Conservation (phyloP, 1,140 invertebrate genomes). For the Diorhabda carinulata region DNA sequence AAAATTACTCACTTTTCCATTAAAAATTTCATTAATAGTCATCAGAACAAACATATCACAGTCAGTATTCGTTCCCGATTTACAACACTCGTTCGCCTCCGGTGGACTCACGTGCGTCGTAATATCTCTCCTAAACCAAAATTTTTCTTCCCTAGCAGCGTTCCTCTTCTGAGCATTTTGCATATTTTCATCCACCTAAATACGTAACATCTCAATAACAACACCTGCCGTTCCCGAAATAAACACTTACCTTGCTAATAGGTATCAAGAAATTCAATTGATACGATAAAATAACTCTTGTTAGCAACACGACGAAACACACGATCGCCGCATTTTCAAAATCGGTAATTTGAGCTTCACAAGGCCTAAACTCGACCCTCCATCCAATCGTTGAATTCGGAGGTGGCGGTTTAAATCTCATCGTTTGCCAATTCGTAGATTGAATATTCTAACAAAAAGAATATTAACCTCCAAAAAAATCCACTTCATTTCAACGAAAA, state of each 20-base stretch:
- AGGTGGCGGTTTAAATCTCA: constrained; percentile 98
- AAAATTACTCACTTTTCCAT: constrained; percentile 75
- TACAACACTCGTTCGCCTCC: constrained; percentile 47
- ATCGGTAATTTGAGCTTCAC: constrained; percentile 97
- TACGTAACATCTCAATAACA: not conserved
- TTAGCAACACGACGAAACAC: constrained; percentile 96
- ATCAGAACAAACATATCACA: constrained; percentile 66
- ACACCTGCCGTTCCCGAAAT: not conserved
- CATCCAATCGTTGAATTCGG: constrained; percentile 94
- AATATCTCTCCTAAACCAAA: constrained; percentile 88
- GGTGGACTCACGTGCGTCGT: constrained; percentile 53
- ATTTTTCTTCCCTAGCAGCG: constrained; percentile 76
- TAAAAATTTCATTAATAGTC: constrained; percentile 95
- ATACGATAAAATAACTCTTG: constrained; percentile 94
- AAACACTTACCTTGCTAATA: constrained; percentile 79
- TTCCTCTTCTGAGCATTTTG: constrained; percentile 85
- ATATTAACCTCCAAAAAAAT: not conserved
- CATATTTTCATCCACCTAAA: constrained; percentile 96
- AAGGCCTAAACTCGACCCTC: constrained; percentile 99
- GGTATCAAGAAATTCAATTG: constrained; percentile 95
- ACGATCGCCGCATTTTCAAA: constrained; percentile 99
- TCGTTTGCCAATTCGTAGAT: constrained; percentile 99
- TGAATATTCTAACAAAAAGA: constrained; percentile 85
- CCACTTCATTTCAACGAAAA: not conserved
- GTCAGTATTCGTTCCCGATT: constrained; percentile 32